phyloP scores from a whole-genome alignment of 2,113 vertebrate genomes.

The Anseranas semipalmata region DNA sequence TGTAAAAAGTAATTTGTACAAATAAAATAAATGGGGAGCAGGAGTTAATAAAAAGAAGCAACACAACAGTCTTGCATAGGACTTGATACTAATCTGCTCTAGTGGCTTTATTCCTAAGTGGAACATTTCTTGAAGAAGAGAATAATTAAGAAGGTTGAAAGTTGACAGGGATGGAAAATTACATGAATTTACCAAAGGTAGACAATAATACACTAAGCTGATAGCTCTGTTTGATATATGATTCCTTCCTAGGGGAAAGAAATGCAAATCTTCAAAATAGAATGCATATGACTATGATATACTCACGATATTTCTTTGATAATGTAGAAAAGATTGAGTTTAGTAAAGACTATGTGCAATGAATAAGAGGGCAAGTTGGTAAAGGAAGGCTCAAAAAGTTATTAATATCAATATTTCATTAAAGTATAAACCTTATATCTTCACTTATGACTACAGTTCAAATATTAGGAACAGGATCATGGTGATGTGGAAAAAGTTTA shows the following conservation, averaged over 20 bases:
- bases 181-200: neutral
- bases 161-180: neutral
- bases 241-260: neutral
- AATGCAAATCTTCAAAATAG: neutral
- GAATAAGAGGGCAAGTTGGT: neutral
- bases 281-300: neutral
- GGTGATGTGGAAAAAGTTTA: neutral
- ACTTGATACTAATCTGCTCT: neutral
- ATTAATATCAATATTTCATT: neutral
- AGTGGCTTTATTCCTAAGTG: neutral
- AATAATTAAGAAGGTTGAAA: neutral
- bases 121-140: neutral
- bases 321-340: neutral
- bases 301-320: neutral
- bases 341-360: neutral
- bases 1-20: neutral
- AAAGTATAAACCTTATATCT: neutral
- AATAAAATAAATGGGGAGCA: neutral
- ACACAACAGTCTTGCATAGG: neutral
- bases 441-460: neutral
- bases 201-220: neutral
- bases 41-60: neutral
- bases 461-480: neutral
- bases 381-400: neutral
- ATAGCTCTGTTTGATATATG: neutral